phyloP scores from a whole-genome alignment of 1,140 invertebrate species.

The Cyrtorhinus lividipennis region DNA sequence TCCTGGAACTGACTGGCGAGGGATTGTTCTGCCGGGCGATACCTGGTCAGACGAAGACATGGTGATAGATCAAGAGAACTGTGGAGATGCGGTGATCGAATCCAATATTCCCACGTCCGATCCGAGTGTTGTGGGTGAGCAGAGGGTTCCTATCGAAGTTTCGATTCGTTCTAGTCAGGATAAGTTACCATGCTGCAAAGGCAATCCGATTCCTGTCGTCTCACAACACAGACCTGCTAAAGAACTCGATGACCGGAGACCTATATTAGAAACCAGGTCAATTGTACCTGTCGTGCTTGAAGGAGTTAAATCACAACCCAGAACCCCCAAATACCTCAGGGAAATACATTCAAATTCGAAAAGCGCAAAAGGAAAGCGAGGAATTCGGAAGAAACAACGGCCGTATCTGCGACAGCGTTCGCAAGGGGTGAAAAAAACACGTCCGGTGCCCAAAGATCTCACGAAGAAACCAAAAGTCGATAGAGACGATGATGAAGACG shows the following conservation, averaged over 20 bases:
- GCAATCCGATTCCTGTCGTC: not conserved
- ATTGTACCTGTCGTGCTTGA: not conserved
- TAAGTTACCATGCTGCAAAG: conserved; percentile 2
- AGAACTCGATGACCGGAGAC: not conserved
- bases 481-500: conserved; percentile 9
- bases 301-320: too few species aligned
- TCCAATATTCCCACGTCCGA: not conserved
- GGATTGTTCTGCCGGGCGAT: not conserved
- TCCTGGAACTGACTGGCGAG: not conserved
- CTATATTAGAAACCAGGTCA: not conserved
- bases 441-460: not conserved
- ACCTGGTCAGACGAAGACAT: not conserved
- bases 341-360: not conserved
- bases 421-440: too few species aligned
- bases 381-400: not conserved
- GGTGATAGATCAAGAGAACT: not conserved
- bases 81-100: not conserved
- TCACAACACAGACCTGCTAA: not conserved
- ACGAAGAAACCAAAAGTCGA: not conserved
- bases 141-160: not conserved
- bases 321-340: not conserved
- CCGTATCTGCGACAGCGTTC: not conserved
- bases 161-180: not conserved
- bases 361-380: not conserved
- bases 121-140: not conserved